phyloP scores from a whole-genome alignment of 2,888 invertebrate genomes.

The Barypeithes pellucidus region DNA sequence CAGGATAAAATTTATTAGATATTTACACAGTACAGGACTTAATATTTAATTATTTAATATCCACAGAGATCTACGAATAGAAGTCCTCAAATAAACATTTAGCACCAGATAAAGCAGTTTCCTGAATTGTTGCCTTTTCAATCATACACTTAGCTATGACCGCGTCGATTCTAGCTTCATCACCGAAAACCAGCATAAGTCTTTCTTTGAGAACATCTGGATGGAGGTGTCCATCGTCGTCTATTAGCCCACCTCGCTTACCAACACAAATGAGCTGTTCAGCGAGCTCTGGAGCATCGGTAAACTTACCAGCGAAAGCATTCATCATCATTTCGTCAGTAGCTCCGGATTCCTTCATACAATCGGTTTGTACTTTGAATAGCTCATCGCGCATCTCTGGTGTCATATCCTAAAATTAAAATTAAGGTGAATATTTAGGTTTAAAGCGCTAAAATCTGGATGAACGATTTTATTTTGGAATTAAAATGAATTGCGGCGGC shows the following conservation, averaged over 20 bases:
- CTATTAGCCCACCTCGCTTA: conserved; percentile 71
- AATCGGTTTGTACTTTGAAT: conserved; percentile 57
- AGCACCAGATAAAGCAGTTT: conserved; percentile 70
- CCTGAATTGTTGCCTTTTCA: conserved; percentile 62
- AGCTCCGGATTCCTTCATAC: conserved; percentile 65
- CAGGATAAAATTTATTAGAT: background rate
- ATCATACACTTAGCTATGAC: conserved; percentile 55
- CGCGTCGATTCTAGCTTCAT: conserved; percentile 66
- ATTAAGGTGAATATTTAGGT: background rate
- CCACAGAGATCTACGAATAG: background rate
- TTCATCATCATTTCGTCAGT: conserved; percentile 62
- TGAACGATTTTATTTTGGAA: too few species aligned
- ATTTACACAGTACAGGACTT: conserved; percentile 5
- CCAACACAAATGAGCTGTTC: conserved; percentile 72
- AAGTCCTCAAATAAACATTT: conserved; percentile 69
- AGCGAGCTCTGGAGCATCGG: conserved; percentile 70
- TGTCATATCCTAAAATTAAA: conserved; percentile 20
- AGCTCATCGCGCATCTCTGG: conserved; percentile 53
- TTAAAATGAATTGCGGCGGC: too few species aligned
- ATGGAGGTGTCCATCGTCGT: conserved; percentile 63
- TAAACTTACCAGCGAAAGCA: conserved; percentile 71
- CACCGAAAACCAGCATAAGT: conserved; percentile 68
- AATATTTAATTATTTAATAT: background rate
- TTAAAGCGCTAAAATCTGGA: too few species aligned
- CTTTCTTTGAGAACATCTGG: conserved; percentile 69